Conservation (phyloP, 2,113 vertebrate species). For the Dipodomys spectabilis region DNA sequence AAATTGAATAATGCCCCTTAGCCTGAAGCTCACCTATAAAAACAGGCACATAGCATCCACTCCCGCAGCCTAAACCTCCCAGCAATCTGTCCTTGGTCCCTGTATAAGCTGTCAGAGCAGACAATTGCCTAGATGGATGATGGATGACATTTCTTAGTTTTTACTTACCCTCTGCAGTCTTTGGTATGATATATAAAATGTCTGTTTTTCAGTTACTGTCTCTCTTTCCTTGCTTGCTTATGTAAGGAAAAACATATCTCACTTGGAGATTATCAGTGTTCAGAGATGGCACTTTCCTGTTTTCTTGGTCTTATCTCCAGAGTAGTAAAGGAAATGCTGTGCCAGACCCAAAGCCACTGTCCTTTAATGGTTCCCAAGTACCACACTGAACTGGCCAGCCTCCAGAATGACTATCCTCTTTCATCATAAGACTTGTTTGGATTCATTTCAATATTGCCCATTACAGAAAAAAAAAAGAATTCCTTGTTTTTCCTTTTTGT, state of each 20-base stretch:
- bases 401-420: background rate
- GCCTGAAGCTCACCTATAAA: constrained; percentile 30
- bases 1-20: background rate
- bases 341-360: background rate
- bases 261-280: background rate
- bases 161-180: constrained; percentile 69
- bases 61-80: background rate
- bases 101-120: constrained; percentile 55
- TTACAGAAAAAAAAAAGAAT: background rate
- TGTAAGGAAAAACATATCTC: background rate
- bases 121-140: constrained; percentile 67
- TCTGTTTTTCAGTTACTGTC: constrained; percentile 41
- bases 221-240: constrained; percentile 49
- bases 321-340: background rate
- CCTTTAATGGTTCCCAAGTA: background rate
- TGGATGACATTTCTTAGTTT: constrained; percentile 61
- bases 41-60: background rate
- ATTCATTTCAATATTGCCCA: background rate
- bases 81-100: constrained; percentile 56
- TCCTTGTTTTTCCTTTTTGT: background rate
- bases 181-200: constrained; percentile 67
- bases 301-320: background rate
- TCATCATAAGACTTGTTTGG: background rate
- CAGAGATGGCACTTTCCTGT: background rate
- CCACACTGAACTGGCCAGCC: background rate